phyloP scores from a whole-genome alignment of 2,797 vertebrate genomes.

The Hoplostethus atlanticus region DNA sequence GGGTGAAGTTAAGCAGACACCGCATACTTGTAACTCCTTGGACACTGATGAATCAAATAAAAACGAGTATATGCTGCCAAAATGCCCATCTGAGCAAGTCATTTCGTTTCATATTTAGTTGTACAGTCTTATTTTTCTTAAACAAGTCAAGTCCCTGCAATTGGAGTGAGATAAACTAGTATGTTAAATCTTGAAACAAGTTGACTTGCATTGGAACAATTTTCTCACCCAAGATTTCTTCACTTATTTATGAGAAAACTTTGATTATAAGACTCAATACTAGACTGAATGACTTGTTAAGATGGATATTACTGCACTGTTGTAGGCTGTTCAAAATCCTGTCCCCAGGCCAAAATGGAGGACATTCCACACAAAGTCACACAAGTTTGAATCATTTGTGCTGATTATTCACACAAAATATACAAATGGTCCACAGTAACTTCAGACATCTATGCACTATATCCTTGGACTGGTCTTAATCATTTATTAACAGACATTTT shows the following conservation, averaged over 20 bases:
- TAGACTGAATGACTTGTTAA: conserved; percentile 11
- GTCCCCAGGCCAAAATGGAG: background rate
- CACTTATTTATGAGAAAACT: background rate
- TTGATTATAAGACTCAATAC: background rate
- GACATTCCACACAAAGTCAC: background rate
- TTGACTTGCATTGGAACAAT: no score
- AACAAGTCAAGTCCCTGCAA: no score
- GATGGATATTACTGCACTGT: no score
- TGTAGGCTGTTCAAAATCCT: background rate
- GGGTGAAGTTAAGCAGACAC: background rate
- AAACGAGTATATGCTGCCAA: conserved; percentile 25
- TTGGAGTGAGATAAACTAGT: background rate
- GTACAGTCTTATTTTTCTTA: no score
- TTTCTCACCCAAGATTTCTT: background rate
- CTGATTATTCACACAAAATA: conserved; percentile 7
- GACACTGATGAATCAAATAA: conserved; percentile 17
- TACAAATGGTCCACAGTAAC: background rate
- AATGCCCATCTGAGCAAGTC: background rate
- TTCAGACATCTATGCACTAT: conserved; percentile 2
- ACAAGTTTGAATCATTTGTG: conserved; percentile 21
- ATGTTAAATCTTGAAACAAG: background rate
- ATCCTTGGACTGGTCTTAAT: background rate
- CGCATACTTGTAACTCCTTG: background rate
- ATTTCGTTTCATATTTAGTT: background rate
- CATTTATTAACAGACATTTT: conserved; percentile 2